Evolutionary conservation across 2,113 vertebrate species (phyloP), one percentile per base, ranked within the genome.

Genomic region (Brachypodius melanocephalos): DNA sequence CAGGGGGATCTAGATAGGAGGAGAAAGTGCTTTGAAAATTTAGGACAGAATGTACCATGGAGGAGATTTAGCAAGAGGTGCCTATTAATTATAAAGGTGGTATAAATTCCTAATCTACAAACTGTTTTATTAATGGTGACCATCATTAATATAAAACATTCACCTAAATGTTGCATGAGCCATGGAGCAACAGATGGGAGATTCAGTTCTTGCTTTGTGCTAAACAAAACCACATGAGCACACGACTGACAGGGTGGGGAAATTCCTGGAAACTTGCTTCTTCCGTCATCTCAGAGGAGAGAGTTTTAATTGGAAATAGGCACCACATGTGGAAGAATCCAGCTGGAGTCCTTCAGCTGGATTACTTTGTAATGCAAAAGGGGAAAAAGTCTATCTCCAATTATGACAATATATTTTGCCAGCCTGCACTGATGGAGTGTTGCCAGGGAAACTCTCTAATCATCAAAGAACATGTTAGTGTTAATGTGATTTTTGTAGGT

Each of bases 391-490:
- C 69, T 72, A 12, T 82, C 51, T 85, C 58, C 54, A 76, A 5
- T 73, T 88, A 68, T 46, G 77, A 77, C 54, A 49, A 58, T 76
- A n/a, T 51, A 88, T 92, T 96, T 90, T 90, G 45, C 38, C 77
- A 72, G 77, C 24, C 77, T 79, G 71, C 20, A 9, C 54, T 76
- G 74, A 54, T 73, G 74, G 74, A 85, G 40, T 21, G 21, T 88
- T 95, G 87, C 91, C 89, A 96, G 74, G 84, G 74, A 89, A 92
- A 85, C 74, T 87, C 88, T 90, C 93, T 79, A 89, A 95, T 95
- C 86, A 82, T 78, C 86, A 82, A 84, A 96, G 83, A 92, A 81
- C 43, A 34, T 3, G 46, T 48, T 89, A 86, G 80, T 49, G 73
- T 89, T 85, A 88, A 85, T 79, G 89, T 65, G 73, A 72, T 71